Evolutionary conservation across 2,113 vertebrate genomes (phyloP).

Genomic region (Trematocara zebra): DNA sequence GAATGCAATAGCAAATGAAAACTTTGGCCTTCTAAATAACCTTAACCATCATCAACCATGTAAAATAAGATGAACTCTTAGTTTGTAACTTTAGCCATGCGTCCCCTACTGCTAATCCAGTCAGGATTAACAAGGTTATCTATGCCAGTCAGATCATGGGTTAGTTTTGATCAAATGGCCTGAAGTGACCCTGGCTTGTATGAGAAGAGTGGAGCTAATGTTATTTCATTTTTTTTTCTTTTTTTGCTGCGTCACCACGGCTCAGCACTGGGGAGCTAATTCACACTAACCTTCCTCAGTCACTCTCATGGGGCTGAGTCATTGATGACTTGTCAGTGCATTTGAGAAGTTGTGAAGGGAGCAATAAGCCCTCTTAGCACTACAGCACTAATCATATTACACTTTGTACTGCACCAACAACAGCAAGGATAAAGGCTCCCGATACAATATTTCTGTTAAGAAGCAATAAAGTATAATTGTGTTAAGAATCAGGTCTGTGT

Average conservation of each 20-base stretch:
- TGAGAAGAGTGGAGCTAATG: slow-evolving; percentile 1
- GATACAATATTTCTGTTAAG: background rate
- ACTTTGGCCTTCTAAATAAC: background rate
- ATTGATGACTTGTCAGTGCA: slow-evolving; percentile 22
- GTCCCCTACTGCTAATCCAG: slow-evolving; percentile 2
- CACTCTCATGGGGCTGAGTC: background rate
- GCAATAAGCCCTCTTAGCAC: background rate
- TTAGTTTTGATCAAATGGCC: slow-evolving; percentile 11
- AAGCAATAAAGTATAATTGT: background rate
- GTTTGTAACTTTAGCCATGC: background rate
- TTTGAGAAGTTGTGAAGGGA: slow-evolving; percentile 17
- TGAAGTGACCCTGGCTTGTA: background rate
- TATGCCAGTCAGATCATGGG: slow-evolving; percentile 2
- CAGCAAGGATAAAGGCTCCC: background rate
- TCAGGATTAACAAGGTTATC: slow-evolving; percentile 19
- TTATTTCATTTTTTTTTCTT: background rate
- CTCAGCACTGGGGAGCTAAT: slow-evolving; percentile 5
- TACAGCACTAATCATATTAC: slow-evolving; percentile 6
- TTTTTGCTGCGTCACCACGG: background rate
- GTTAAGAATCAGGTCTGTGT: background rate
- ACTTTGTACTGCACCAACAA: background rate
- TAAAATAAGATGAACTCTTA: background rate
- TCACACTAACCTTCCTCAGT: slow-evolving; percentile 12
- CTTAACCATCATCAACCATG: background rate
- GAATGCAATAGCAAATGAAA: background rate